phyloP scores from a whole-genome alignment of 2,888 invertebrate species.

The Blomia tropicalis region DNA sequence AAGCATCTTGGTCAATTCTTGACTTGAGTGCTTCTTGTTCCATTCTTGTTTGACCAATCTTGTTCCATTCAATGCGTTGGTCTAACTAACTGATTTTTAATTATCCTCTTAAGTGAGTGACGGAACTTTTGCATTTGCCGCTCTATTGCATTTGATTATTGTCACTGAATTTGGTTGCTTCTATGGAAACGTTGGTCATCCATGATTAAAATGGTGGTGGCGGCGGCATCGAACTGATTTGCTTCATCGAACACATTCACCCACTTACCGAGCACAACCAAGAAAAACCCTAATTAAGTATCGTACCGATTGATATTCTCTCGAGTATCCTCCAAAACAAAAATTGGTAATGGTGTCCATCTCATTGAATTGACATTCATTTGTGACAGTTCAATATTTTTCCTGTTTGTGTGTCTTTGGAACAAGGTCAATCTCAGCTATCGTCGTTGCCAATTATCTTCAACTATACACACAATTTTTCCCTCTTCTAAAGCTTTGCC shows the following conservation, averaged over 20 bases:
- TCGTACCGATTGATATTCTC: neutral
- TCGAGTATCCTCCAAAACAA: neutral
- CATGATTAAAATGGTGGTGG: too few species aligned
- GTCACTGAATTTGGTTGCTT: too few species aligned
- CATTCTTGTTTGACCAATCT: too few species aligned
- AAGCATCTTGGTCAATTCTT: too few species aligned
- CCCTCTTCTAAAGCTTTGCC: too few species aligned
- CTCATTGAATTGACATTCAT: neutral
- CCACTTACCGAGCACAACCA: too few species aligned
- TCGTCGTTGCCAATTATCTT: neutral
- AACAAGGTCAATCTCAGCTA: conserved; percentile 12
- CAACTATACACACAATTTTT: too few species aligned
- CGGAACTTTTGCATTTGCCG: conserved; percentile 5
- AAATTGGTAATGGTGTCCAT: neutral
- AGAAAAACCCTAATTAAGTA: neutral
- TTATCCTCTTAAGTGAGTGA: neutral
- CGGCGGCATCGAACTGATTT: too few species aligned
- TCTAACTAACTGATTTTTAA: conserved; percentile 9
- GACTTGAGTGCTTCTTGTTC: too few species aligned
- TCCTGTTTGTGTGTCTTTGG: neutral
- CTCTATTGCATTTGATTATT: neutral
- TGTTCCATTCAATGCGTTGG: too few species aligned
- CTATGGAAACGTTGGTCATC: too few species aligned
- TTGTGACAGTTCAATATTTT: neutral
- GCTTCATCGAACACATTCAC: too few species aligned